Evolutionary conservation across 2,113 vertebrate genomes (phyloP), one percentile per base, ranked within the genome.

Genomic region (Cygnus buccinator): DNA sequence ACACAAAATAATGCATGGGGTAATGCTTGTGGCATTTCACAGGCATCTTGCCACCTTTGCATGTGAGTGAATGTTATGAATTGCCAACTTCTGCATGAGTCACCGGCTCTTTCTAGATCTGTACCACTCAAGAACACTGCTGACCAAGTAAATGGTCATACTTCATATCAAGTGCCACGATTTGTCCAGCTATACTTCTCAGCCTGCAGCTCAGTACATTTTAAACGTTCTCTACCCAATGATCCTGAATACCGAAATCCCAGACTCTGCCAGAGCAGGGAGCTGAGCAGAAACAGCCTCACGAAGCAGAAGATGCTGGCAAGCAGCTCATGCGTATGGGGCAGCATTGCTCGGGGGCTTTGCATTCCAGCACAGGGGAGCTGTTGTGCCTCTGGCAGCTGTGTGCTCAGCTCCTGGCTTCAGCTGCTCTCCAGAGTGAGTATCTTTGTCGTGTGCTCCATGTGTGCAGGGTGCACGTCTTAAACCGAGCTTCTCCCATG

Each of bases 361-460:
- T 57, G 10, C 96, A 97, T 98, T 98, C 97, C 0, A 5, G 46
- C 5, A 0, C 3, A 31, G 63, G 44, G 90, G 84, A 93, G 58
- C 90, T 86, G 74, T 43, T 25, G 37, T 71, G 67, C 54, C 23
- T 39, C 92, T 33, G 54, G 82, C 97, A 98, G 97, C 97, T 98
- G 97, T 35, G 39, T 71, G 75, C 65, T 90, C 75, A 73, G 1
- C 90, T 75, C 89, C 59, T 33, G 20, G 3, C 55, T 89, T 92
- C 97, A 98, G 98, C 97, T 98, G 97, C 97, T 97, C 23, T 26
- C 0, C 1, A 21, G 78, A n/a, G 55, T 0, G 4, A 92, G 15
- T 25, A 70, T 43, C 86, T 58, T 39, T 65, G 46, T 87, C 95
- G 54, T 67, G 44, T 63, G 84, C 26, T 48, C 21, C 6, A 26